A percentile compares a stretch with the other conserved stretches of the same genome.
These are phyloP conservation scores for Pemphigus obesinymphae DNA, from an alignment of 1,140 invertebrate genomes.

Conservation along the genomic window DNA sequence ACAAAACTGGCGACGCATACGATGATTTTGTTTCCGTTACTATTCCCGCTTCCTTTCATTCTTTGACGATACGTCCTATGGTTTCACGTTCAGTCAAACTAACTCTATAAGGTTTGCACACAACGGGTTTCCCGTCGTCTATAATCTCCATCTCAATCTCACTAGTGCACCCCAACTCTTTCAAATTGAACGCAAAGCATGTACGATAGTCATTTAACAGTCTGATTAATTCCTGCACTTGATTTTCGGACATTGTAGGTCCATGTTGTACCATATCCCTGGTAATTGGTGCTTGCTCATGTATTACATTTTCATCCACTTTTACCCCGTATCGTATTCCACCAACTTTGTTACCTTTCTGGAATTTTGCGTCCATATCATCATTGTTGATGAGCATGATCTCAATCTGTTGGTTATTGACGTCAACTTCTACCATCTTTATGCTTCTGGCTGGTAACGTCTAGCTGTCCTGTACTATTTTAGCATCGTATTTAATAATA, in stretches of 20 bases:
- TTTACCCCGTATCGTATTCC: no score
- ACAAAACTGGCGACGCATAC: neutral
- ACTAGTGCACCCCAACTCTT: neutral
- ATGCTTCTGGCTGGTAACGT: no score
- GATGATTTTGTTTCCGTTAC: neutral
- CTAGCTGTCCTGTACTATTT: no score
- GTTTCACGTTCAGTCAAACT: neutral
- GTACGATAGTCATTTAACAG: neutral
- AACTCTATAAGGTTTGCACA: neutral
- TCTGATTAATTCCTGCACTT: neutral
- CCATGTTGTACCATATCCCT: neutral
- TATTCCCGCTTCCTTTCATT: neutral
- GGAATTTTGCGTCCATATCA: no score
- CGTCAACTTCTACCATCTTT: no score
- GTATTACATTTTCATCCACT: neutral
- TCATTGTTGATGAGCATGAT: neutral
- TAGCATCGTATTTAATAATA: no score
- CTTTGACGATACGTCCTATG: neutral
- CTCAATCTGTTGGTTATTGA: neutral
- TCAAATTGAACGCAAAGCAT: neutral
- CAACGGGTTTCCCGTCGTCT: neutral
- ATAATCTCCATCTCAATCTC: neutral
- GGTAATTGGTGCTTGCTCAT: neutral
- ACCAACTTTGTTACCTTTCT: no score
- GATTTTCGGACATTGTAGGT: neutral